Conservation (phyloP, 2,888 invertebrate genomes). For the Eutolmus rufibarbis region DNA sequence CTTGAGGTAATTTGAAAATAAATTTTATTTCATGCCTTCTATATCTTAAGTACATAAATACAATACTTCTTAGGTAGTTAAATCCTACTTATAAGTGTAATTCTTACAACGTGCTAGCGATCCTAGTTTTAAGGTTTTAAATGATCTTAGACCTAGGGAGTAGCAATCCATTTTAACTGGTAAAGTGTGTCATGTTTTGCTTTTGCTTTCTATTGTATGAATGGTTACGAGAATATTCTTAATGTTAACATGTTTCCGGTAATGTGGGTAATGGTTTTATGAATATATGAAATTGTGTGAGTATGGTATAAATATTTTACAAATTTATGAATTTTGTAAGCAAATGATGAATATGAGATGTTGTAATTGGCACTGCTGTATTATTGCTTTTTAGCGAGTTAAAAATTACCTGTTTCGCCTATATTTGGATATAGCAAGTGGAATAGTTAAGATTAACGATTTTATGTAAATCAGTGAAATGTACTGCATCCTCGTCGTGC, state of each 20-base stretch:
- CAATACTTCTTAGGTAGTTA: background rate
- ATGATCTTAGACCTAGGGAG: background rate
- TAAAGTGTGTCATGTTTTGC: background rate
- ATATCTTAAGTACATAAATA: constrained; percentile 15
- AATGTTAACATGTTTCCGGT: background rate
- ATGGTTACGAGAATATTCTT: background rate
- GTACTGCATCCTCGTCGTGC: background rate
- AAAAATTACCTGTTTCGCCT: background rate
- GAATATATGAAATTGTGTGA: background rate
- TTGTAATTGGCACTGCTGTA: background rate
- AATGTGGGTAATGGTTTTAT: background rate
- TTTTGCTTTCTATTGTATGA: background rate
- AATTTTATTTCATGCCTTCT: constrained; percentile 12
- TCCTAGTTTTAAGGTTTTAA: background rate
- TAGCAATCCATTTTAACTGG: background rate
- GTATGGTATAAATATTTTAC: background rate
- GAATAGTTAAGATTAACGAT: background rate
- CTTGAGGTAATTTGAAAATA: background rate
- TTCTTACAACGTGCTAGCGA: background rate
- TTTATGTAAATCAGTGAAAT: background rate
- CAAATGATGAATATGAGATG: background rate
- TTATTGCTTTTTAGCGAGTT: background rate
- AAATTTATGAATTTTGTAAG: background rate
- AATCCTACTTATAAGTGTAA: background rate
- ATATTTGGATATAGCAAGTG: background rate